A percentile compares a stretch with the other conserved stretches of the same genome.
Conservation (phyloP, 2,113 vertebrate species). For the Ia io region DNA sequence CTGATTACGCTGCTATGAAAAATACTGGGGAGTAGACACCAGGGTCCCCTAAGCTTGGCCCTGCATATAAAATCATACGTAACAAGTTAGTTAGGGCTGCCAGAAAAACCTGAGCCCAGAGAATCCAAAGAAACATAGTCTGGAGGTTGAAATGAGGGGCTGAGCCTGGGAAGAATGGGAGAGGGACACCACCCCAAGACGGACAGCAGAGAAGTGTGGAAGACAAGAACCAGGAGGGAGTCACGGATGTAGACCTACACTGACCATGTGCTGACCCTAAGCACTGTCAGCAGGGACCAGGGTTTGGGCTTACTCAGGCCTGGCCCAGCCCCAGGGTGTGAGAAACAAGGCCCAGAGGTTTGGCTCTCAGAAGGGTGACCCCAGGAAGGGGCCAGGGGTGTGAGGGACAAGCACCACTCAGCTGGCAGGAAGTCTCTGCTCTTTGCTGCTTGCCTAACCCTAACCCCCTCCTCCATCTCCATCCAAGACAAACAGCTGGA, state of each 20-base stretch:
- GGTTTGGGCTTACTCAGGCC: constrained; percentile 25
- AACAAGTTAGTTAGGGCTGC: not conserved
- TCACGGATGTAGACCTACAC: not conserved
- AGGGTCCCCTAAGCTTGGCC: not conserved
- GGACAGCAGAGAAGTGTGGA: constrained; percentile 33
- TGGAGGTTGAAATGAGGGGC: not conserved
- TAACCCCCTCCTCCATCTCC: not conserved
- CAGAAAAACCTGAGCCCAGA: not conserved
- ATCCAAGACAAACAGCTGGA: not conserved
- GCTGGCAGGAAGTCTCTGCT: constrained; percentile 44
- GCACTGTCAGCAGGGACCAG: not conserved
- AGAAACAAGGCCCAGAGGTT: constrained; percentile 70
- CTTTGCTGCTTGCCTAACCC: not conserved
- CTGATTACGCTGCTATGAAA: constrained; percentile 2
- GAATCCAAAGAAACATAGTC: not conserved
- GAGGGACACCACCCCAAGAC: not conserved
- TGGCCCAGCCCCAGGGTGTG: constrained; percentile 70
- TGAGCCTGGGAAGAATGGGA: not conserved
- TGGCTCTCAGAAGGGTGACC: constrained; percentile 40
- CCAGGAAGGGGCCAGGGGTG: constrained; percentile 33
- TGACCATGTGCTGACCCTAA: not conserved
- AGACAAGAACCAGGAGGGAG: constrained; percentile 19
- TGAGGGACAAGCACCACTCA: constrained; percentile 50
- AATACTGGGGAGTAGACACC: not conserved
- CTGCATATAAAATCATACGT: constrained; percentile 7